A percentile compares a stretch with the other conserved stretches of the same genome.
phyloP scores from a whole-genome alignment of 2,797 vertebrate species.

The Fringilla coelebs region DNA sequence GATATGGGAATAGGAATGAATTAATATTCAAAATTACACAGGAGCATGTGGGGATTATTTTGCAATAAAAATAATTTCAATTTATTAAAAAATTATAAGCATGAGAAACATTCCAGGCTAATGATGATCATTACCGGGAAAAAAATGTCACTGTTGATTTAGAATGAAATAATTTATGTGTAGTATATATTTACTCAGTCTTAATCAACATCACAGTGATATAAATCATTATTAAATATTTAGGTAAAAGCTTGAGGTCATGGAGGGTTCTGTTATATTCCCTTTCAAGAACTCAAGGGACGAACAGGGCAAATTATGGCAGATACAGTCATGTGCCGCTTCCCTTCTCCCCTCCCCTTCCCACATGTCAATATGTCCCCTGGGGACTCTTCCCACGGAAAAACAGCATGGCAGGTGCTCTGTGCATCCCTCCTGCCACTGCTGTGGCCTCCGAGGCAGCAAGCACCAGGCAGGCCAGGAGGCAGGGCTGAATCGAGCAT shows the following conservation, averaged over 20 bases:
- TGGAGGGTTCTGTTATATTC: background rate
- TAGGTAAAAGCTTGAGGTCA: constrained; percentile 22
- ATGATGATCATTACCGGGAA: constrained; percentile 3
- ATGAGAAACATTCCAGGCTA: constrained; percentile 26
- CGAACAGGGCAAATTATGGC: background rate
- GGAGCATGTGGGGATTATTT: constrained; percentile 2
- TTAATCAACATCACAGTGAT: constrained; percentile 31
- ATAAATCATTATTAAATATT: constrained; percentile 38
- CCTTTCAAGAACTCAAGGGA: background rate
- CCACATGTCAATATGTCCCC: background rate
- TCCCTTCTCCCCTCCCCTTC: background rate
- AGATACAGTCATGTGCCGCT: fast-evolving
- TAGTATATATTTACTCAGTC: background rate
- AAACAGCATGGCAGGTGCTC: background rate
- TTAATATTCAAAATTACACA: constrained; percentile 31
- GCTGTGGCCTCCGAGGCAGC: background rate
- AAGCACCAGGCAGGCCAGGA: background rate
- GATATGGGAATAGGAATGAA: constrained; percentile 16
- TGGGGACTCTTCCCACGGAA: background rate
- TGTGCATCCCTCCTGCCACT: fast-evolving
- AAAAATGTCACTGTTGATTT: background rate
- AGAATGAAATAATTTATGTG: constrained; percentile 36
- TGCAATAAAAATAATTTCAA: constrained; percentile 47
- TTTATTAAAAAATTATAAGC: constrained; percentile 54
- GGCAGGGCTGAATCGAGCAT: fast-evolving